A percentile compares a stretch with the other conserved stretches of the same genome.
Evolutionary conservation across 2,888 invertebrate species (phyloP).

Genomic region (Hyppa rectilinea): DNA sequence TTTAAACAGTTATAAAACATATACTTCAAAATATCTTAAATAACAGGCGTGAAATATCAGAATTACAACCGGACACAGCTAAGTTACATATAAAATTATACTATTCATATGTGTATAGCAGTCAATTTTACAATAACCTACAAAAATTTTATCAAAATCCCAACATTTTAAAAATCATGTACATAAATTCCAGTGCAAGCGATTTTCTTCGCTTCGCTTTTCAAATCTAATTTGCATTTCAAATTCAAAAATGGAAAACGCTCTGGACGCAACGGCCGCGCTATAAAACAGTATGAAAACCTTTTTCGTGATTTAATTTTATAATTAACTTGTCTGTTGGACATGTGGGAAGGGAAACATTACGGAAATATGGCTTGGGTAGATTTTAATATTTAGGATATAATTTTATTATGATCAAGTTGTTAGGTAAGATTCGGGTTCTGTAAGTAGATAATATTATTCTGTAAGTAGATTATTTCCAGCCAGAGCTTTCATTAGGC

Average conservation of each 20-base stretch:
- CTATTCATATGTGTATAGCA: too few species aligned
- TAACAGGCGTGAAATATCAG: background rate
- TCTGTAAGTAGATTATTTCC: background rate
- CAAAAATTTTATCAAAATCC: slow-evolving; percentile 44
- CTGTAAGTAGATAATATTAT: background rate
- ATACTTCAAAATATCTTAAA: background rate
- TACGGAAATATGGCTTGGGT: background rate
- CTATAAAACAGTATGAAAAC: slow-evolving; percentile 54
- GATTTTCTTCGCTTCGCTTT: slow-evolving; percentile 62
- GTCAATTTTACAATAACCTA: slow-evolving; percentile 40
- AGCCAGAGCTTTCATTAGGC: background rate
- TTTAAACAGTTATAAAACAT: background rate
- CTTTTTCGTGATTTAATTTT: slow-evolving; percentile 70
- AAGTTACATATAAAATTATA: background rate
- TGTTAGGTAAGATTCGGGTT: background rate
- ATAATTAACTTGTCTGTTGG: slow-evolving; percentile 70
- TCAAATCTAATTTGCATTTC: slow-evolving; percentile 67
- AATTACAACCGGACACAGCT: background rate
- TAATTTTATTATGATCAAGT: slow-evolving; percentile 15
- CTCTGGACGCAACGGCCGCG: slow-evolving; percentile 54
- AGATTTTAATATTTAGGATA: slow-evolving; percentile 7
- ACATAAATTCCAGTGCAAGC: slow-evolving; percentile 55
- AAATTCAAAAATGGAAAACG: slow-evolving; percentile 71
- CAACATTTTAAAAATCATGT: slow-evolving; percentile 48
- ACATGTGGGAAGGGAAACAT: slow-evolving; percentile 46